Percentiles rank a stretch among this genome's conserved stretches.
phyloP scores from a whole-genome alignment of 2,888 invertebrate species.

The Rapana venosa region DNA sequence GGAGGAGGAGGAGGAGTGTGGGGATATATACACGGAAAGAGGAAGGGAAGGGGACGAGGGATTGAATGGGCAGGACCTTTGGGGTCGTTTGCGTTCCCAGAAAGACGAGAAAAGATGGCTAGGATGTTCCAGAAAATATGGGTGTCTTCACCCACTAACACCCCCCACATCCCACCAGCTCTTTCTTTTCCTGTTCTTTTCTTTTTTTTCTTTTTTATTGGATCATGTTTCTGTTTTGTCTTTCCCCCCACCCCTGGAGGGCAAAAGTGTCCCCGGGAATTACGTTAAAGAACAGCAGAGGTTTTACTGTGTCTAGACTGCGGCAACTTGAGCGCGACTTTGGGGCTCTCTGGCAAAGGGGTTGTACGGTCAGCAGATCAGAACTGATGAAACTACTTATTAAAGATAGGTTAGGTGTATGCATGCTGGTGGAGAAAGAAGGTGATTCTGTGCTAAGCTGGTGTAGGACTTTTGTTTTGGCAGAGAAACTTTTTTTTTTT shows the following conservation, averaged over 20 bases:
- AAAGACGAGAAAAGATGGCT: neutral
- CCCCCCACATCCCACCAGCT: neutral
- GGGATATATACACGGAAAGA: neutral
- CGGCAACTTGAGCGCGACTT: neutral
- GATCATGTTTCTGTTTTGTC: neutral
- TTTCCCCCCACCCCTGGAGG: neutral
- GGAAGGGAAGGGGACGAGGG: too few species aligned
- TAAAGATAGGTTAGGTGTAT: too few species aligned
- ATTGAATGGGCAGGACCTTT: neutral
- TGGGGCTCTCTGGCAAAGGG: neutral
- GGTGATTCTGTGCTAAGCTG: too few species aligned
- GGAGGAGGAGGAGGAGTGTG: neutral
- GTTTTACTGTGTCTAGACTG: conserved; percentile 20
- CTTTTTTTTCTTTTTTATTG: neutral
- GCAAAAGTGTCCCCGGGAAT: neutral
- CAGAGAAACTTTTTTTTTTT: too few species aligned
- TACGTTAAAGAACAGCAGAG: conserved; percentile 1
- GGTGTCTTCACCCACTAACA: neutral
- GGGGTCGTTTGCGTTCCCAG: neutral
- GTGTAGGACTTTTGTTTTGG: too few species aligned
- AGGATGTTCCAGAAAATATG: neutral
- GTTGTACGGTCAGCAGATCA: neutral
- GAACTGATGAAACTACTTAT: neutral
- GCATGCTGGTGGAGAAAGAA: too few species aligned
- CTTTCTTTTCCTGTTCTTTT: neutral